Conservation (phyloP, 2,797 vertebrate species). For the Halcyon chelicuti region DNA sequence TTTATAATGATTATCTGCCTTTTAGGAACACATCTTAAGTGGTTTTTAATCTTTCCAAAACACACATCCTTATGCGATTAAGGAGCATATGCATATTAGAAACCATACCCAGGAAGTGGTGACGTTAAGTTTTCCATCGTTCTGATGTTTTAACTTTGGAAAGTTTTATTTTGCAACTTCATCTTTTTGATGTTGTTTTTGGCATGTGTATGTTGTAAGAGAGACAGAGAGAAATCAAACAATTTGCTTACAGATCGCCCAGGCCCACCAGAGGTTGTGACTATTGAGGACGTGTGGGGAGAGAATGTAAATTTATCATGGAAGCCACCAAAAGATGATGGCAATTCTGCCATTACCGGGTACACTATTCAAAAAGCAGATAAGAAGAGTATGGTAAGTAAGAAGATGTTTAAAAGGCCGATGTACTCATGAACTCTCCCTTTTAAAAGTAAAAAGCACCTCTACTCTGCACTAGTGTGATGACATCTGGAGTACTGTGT, state of each 20-base stretch:
- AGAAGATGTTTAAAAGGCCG: not conserved
- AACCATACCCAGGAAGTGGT: not conserved
- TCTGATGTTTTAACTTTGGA: not conserved
- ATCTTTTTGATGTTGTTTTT: not conserved
- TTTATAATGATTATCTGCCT: not conserved
- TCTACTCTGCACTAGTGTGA: too few species aligned
- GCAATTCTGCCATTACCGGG: constrained; percentile 94
- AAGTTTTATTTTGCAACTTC: not conserved
- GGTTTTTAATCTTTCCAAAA: not conserved
- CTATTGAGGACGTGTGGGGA: constrained; percentile 95
- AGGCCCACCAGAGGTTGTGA: constrained; percentile 89
- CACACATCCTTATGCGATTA: not conserved
- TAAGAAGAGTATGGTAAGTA: constrained; percentile 96
- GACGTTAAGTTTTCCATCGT: not conserved
- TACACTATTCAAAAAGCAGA: constrained; percentile 99
- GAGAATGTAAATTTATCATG: constrained; percentile 95
- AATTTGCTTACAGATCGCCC: constrained; percentile 85
- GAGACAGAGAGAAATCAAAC: not conserved
- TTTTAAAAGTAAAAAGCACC: not conserved
- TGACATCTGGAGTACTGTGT: too few species aligned
- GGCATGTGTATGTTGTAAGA: rapidly evolving
- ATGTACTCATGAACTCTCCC: not conserved
- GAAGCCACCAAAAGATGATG: constrained; percentile 92
- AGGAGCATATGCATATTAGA: not conserved
- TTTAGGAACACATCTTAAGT: not conserved